A percentile compares a stretch with the other conserved stretches of the same genome.
Evolutionary conservation across 1,140 invertebrate species (phyloP).

Genomic region (Luehdorfia chinensis): DNA sequence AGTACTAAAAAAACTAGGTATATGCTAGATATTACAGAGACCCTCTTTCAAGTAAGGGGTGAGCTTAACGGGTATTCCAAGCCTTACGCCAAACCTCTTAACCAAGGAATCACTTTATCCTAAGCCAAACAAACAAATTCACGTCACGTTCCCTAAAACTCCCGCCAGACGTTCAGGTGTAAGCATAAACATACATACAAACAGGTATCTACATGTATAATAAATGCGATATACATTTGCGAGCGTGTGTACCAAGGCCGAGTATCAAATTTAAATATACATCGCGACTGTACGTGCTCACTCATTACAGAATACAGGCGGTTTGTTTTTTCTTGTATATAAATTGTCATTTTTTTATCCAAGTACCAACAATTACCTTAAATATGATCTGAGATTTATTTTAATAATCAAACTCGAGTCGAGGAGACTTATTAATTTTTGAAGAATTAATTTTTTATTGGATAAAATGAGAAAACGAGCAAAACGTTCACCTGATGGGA

Average conservation of each 20-base stretch:
- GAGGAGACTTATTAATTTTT: no score
- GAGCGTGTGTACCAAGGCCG: conserved; percentile 23
- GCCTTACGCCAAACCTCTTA: no score
- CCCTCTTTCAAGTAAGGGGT: no score
- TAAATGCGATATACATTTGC: conserved; percentile 18
- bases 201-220: conserved; percentile 16
- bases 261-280: conserved; percentile 63
- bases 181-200: conserved; percentile 23
- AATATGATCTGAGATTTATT: no score
- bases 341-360: no score
- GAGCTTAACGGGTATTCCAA: no score
- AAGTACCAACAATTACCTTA: neutral
- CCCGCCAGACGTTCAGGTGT: conserved; percentile 23
- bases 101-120: conserved; percentile 11
- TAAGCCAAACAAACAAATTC: conserved; percentile 11
- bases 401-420: no score
- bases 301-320: conserved; percentile 53
- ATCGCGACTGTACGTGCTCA: conserved; percentile 50
- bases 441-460: neutral
- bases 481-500: no score
- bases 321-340: conserved; percentile 19
- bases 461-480: no score
- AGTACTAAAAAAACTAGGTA: no score
- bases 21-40: no score
- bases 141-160: conserved; percentile 20